Evolutionary conservation across 2,797 vertebrate species (phyloP), one percentile per base, ranked within the genome.

Genomic region (Centropyge bicolor): DNA sequence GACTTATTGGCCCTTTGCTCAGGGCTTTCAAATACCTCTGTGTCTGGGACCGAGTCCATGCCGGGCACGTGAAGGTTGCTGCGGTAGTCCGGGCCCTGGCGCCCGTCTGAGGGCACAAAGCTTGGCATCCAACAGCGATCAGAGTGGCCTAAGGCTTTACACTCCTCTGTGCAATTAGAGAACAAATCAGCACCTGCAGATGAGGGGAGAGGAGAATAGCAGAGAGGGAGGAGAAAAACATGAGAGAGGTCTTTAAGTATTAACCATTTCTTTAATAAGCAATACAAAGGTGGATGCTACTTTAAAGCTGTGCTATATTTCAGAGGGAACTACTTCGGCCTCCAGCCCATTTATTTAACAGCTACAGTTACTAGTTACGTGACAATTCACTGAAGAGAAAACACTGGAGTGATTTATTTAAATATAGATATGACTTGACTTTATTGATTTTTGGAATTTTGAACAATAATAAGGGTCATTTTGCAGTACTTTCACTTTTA

Each of bases 121-220:
- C 97, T 96, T 67, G 98, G 98, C 98, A 99, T 99, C 98, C 98
- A 99, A 95, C 98, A 99, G 89, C 98, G 96, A 87, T 99, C 98
- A 0, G 98, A 99, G 95, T 99, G 98, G 87, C 98, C 98, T 88
- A 99, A 94, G 8, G 98, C 98, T 95, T 99, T 99, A 91, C 98
- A 99, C 93, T 99, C 98, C 88, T 99, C 98, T 0, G 98, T 99
- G 94, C 98, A 99, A 92, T 99, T 99, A 82, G 98, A 99, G 94
- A 99, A 99, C 80, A 99, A 96, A 89, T 99, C 98, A 63, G 97
- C 94, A 64, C 97, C 98, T 98, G 89, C 0, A 16, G n/a, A 16
- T 31, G 67, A 80, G 24, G 65, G 57, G 5, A 80, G 24, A 67
- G 57, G 5, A 75, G 46, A 56, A 40, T 8, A 51, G 61, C 3